Conservation (phyloP, 2,888 invertebrate species). For the Dilophus febrilis region DNA sequence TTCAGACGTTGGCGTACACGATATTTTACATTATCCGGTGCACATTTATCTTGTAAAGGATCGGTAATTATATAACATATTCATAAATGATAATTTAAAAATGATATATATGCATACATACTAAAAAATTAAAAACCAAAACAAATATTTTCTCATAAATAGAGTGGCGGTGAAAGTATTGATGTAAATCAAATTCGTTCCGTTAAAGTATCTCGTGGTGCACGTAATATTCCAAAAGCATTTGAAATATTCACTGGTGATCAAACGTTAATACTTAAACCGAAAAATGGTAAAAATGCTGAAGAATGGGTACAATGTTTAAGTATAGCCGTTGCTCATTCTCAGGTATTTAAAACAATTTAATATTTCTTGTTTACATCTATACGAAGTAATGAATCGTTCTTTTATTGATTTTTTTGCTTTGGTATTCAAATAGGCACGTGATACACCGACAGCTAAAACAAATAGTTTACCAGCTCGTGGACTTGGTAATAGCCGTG, state of each 20-base stretch:
- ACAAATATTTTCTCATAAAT: constrained; percentile 11
- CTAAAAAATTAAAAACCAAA: not conserved
- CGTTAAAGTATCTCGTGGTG: constrained; percentile 82
- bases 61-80: constrained; percentile 35
- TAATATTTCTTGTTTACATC: not conserved
- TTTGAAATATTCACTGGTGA: constrained; percentile 94
- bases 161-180: constrained; percentile 74
- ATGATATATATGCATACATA: too few relatives aligned
- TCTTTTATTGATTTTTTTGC: not conserved
- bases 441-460: constrained; percentile 29
- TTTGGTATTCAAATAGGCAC: constrained; percentile 14
- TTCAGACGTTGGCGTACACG: constrained; percentile 84
- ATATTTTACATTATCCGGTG: constrained; percentile 86
- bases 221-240: constrained; percentile 84
- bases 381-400: not conserved
- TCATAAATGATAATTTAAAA: constrained; percentile 39
- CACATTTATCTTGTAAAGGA: constrained; percentile 73
- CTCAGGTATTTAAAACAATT: constrained; percentile 15
- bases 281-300: constrained; percentile 84
- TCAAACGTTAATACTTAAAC: constrained; percentile 82
- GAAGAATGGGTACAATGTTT: constrained; percentile 94
- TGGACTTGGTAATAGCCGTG: constrained; percentile 10
- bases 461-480: constrained; percentile 31
- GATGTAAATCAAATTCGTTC: constrained; percentile 87
- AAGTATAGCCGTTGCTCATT: constrained; percentile 79